phyloP scores from a whole-genome alignment of 2,888 invertebrate genomes.

The Ectobius pallidus region DNA sequence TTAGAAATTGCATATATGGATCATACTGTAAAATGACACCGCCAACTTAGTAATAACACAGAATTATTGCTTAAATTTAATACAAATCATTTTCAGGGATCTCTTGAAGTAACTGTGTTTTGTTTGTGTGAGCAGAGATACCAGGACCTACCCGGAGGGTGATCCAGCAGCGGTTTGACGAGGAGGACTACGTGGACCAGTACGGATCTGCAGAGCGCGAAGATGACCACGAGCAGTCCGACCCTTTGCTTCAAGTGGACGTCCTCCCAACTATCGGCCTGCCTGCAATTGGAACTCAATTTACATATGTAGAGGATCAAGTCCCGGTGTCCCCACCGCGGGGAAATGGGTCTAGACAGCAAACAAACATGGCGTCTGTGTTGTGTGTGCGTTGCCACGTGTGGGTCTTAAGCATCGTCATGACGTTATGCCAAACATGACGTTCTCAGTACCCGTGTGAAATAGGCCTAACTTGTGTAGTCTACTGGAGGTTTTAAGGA shows the following conservation, averaged over 20 bases:
- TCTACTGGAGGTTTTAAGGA: too few species aligned
- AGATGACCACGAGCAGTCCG: constrained; percentile 61
- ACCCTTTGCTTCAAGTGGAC: constrained; percentile 48
- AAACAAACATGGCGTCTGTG: too few species aligned
- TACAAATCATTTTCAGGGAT: too few species aligned
- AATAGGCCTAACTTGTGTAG: too few species aligned
- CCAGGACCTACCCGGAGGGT: constrained; percentile 70
- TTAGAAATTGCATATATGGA: too few species aligned
- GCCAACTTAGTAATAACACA: too few species aligned
- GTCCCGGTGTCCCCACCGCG: constrained; percentile 26
- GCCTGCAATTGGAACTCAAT: constrained; percentile 39
- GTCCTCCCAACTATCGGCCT: constrained; percentile 33
- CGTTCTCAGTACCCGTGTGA: too few species aligned
- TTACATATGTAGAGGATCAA: constrained; percentile 39
- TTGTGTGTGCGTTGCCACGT: neutral
- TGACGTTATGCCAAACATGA: too few species aligned
- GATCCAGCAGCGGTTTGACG: constrained; percentile 57
- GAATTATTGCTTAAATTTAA: too few species aligned
- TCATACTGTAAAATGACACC: too few species aligned
- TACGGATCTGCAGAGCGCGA: constrained; percentile 75
- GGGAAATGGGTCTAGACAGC: neutral
- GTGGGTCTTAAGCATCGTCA: too few species aligned
- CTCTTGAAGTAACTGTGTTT: too few species aligned
- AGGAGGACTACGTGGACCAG: constrained; percentile 64
- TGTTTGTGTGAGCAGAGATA: constrained; percentile 70